A percentile compares a stretch with the other conserved stretches of the same genome.
phyloP scores from a whole-genome alignment of 2,888 invertebrate species.

The Pilophorus perplexus region DNA sequence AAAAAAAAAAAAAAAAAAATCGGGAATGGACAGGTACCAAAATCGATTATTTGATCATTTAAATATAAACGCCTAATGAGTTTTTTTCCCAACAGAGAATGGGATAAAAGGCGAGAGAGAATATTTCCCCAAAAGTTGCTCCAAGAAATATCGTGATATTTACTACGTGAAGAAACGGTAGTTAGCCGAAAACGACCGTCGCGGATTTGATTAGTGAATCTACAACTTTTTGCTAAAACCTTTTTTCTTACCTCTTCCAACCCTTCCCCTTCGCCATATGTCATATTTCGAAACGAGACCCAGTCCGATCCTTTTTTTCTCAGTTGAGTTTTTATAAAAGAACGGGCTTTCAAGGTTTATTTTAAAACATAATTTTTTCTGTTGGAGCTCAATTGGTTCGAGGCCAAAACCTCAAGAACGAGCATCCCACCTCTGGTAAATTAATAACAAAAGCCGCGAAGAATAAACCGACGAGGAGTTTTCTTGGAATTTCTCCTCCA shows the following conservation, averaged over 20 bases:
- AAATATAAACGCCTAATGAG: too few species aligned
- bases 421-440: not conserved
- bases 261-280: not conserved
- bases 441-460: not conserved
- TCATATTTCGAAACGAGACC: not conserved
- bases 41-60: too few species aligned
- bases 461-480: too few species aligned
- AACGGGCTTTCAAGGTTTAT: not conserved
- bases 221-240: not conserved
- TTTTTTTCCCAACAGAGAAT: too few species aligned
- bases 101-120: too few species aligned
- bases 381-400: not conserved
- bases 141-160: too few species aligned
- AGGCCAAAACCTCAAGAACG: not conserved
- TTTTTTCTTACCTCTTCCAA: not conserved
- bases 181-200: not conserved
- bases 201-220: not conserved
- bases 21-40: too few species aligned
- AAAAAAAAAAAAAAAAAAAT: too few species aligned
- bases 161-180: too few species aligned
- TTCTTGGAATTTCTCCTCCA: not conserved
- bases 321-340: not conserved
- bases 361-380: not conserved
- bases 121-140: too few species aligned
- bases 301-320: not conserved